Conservation (phyloP, 2,113 vertebrate genomes). For the Hippotragus niger region DNA sequence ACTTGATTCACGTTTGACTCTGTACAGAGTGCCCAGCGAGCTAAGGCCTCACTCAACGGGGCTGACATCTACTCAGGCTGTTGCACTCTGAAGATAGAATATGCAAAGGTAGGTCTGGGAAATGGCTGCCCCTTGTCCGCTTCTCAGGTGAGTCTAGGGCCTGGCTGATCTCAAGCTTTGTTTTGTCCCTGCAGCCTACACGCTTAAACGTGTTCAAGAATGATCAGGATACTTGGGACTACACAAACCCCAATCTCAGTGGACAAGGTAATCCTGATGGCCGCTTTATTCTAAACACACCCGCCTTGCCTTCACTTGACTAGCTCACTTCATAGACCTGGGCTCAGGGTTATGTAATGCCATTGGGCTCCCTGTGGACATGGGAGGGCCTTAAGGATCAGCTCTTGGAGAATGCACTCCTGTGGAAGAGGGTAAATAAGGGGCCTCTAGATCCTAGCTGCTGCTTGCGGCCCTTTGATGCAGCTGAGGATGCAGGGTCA, state of each 20-base stretch:
- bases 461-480: background rate
- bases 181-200: constrained; percentile 84
- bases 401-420: background rate
- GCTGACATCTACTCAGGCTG: constrained; percentile 97
- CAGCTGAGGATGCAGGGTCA: background rate
- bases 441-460: background rate
- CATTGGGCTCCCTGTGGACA: constrained; percentile 72
- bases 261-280: constrained; percentile 90
- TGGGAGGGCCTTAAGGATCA: background rate
- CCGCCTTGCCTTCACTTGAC: constrained; percentile 44
- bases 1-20: constrained; percentile 89
- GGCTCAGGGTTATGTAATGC: constrained; percentile 79
- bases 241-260: constrained; percentile 94
- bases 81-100: constrained; percentile 96
- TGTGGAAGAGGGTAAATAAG: background rate
- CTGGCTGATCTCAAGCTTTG: background rate
- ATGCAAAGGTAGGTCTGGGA: constrained; percentile 89
- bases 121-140: background rate
- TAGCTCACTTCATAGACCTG: constrained; percentile 59
- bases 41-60: constrained; percentile 95
- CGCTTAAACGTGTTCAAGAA: constrained; percentile 98
- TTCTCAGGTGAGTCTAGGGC: background rate
- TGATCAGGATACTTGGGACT: constrained; percentile 98
- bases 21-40: constrained; percentile 95
- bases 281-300: constrained; percentile 65